phyloP scores from a whole-genome alignment of 2,888 invertebrate species.

The Uloborus plumipes region DNA sequence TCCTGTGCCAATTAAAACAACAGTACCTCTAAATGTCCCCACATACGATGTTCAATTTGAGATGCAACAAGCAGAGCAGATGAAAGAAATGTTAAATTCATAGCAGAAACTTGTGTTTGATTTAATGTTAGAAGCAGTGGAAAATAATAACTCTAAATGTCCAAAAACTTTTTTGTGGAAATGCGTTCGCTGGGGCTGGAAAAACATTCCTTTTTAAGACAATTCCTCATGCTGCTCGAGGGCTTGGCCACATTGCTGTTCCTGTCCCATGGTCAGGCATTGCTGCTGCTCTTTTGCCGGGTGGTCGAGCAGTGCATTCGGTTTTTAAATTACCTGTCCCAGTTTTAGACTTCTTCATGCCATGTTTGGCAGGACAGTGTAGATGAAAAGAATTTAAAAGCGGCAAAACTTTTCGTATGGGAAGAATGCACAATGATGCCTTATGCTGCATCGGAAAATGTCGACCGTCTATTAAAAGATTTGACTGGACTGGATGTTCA shows the following conservation, averaged over 20 bases:
- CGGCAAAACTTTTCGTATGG: conserved; percentile 2
- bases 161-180: background rate
- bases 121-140: background rate
- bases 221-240: conserved; percentile 5
- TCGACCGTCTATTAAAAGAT: conserved; percentile 38
- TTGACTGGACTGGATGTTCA: conserved; percentile 13
- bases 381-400: background rate
- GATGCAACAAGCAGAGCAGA: background rate
- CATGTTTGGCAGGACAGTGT: background rate
- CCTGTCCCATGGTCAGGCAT: conserved; percentile 2
- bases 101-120: background rate
- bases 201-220: conserved; percentile 6
- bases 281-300: background rate
- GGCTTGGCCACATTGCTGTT: conserved; percentile 6
- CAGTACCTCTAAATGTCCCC: background rate
- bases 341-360: background rate
- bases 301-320: conserved; percentile 9
- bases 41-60: background rate
- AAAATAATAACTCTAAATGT: background rate
- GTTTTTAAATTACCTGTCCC: conserved; percentile 11
- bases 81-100: background rate
- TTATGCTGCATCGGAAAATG: background rate
- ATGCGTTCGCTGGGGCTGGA: background rate
- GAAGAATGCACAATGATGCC: conserved; percentile 3
- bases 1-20: background rate